These are phyloP conservation scores for Trichoplusia ni DNA, from an alignment of 1,140 invertebrate genomes.

Conservation along the genomic window DNA sequence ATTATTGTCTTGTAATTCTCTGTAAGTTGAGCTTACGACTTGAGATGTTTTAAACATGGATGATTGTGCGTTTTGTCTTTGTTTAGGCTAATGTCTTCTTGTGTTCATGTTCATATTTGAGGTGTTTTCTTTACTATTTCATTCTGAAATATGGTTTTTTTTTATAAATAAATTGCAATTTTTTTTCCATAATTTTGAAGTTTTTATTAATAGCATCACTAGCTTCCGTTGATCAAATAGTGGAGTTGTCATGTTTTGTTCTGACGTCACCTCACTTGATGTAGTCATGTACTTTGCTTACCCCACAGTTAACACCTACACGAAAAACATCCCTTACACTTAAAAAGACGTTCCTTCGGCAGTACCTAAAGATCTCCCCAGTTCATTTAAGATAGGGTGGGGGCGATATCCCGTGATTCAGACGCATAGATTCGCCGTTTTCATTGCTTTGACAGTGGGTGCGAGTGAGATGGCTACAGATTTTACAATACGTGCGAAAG, in stretches of 20 bases:
- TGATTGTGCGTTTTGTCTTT: too few species aligned
- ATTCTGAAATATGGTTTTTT: too few species aligned
- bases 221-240: too few species aligned
- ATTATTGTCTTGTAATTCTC: conserved; percentile 13
- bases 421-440: conserved; percentile 71
- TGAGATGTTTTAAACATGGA: neutral
- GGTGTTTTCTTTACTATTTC: too few species aligned
- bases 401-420: conserved; percentile 66
- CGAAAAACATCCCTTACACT: conserved; percentile 21
- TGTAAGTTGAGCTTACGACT: neutral
- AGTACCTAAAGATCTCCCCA: conserved; percentile 67
- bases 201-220: too few species aligned
- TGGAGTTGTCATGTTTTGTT: too few species aligned
- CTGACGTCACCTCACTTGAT: too few species aligned
- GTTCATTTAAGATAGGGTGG: conserved; percentile 77
- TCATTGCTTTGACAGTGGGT: conserved; percentile 68
- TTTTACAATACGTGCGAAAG: conserved; percentile 45
- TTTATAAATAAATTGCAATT: too few species aligned
- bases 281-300: too few species aligned
- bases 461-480: conserved; percentile 47
- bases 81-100: too few species aligned
- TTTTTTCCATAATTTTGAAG: too few species aligned
- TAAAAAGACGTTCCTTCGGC: conserved; percentile 22
- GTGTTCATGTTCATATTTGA: too few species aligned
- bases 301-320: neutral